phyloP scores from a whole-genome alignment of 2,888 invertebrate species.

The Meghimatium bilineatum region DNA sequence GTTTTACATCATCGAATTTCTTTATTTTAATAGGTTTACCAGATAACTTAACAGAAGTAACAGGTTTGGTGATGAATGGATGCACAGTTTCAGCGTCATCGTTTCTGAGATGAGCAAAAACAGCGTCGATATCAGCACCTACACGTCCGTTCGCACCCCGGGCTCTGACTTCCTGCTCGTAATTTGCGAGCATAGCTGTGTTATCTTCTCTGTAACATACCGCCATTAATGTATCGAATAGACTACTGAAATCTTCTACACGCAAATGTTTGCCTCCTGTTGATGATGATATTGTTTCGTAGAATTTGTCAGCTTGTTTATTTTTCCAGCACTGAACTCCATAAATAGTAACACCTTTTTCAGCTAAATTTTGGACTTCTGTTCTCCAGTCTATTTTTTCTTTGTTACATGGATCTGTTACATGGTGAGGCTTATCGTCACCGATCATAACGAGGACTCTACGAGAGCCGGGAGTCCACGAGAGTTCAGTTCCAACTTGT shows the following conservation, averaged over 20 bases:
- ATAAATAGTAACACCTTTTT: conserved; percentile 45
- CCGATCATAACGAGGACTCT: conserved; percentile 73
- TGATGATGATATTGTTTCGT: conserved; percentile 59
- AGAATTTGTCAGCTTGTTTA: conserved; percentile 57
- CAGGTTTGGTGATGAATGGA: not conserved
- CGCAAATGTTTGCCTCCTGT: conserved; percentile 69
- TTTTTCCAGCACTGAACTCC: conserved; percentile 43
- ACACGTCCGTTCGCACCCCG: conserved; percentile 50
- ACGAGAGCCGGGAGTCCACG: conserved; percentile 72
- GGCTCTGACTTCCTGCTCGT: conserved; percentile 63
- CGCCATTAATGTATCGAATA: conserved; percentile 73
- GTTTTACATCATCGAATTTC: not conserved
- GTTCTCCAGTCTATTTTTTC: conserved; percentile 68
- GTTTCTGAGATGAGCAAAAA: conserved; percentile 60
- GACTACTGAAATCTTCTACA: conserved; percentile 65
- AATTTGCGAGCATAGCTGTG: conserved; percentile 40
- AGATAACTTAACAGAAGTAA: not conserved
- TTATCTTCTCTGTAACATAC: conserved; percentile 70
- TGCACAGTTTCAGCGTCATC: conserved; percentile 25
- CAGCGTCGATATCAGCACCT: conserved; percentile 59
- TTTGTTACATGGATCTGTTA: conserved; percentile 59
- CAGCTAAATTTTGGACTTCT: conserved; percentile 59
- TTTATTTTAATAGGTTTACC: no score
- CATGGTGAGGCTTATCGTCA: conserved; percentile 71
- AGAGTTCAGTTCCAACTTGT: conserved; percentile 65